Percentiles rank a stretch among this genome's conserved stretches.
These are phyloP conservation scores for Lepisosteus osseus DNA, from an alignment of 2,113 vertebrate genomes.

Conservation along the genomic window DNA sequence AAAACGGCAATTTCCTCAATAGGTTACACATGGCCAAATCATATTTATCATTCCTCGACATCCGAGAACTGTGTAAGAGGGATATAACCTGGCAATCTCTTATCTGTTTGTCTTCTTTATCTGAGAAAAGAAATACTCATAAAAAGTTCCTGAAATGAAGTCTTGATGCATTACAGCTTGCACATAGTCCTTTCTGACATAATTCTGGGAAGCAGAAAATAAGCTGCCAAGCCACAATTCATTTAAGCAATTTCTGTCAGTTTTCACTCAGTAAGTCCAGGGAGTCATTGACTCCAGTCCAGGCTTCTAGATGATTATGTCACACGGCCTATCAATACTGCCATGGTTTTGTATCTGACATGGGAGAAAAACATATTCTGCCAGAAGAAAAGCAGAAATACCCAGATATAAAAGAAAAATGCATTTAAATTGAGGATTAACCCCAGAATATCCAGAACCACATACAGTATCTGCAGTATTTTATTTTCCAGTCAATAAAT, in stretches of 20 bases:
- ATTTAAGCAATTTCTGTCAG: background rate
- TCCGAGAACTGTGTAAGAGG: background rate
- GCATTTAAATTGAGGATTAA: background rate
- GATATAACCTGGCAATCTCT: background rate
- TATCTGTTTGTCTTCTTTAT: conserved; percentile 3
- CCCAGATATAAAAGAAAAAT: background rate
- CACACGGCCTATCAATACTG: too few relatives aligned
- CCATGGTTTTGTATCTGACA: background rate
- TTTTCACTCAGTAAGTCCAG: background rate
- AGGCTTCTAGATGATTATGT: background rate
- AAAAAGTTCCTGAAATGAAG: conserved; percentile 11
- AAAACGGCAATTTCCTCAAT: conserved; percentile 5
- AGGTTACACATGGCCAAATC: conserved; percentile 14
- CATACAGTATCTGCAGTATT: background rate
- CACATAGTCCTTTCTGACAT: conserved; percentile 15
- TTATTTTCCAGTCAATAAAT: conserved; percentile 6
- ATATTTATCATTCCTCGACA: conserved; percentile 14
- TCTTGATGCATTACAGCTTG: conserved; percentile 1
- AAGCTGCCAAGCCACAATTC: conserved; percentile 8
- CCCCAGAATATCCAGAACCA: background rate
- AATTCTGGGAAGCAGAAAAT: conserved; percentile 1
- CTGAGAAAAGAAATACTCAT: conserved; percentile 8
- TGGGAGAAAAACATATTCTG: background rate
- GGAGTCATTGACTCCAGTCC: background rate
- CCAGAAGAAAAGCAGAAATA: background rate